Evolutionary conservation across 2,888 invertebrate species (phyloP).

Genomic region (Parthenolecanium corni): DNA sequence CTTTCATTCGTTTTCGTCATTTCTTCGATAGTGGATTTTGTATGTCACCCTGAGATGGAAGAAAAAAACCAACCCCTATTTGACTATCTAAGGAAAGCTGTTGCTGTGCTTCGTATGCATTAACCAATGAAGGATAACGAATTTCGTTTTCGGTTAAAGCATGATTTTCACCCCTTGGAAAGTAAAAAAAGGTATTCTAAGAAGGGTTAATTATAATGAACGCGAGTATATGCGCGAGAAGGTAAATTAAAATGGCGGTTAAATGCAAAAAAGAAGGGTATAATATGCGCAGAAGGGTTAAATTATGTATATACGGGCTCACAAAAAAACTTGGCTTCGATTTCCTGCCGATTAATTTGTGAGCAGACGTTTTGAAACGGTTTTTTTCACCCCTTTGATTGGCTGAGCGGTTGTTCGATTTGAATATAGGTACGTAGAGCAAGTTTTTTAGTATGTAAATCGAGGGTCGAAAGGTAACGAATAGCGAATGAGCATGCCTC

Average conservation of each 20-base stretch:
- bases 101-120: slow-evolving; percentile 10
- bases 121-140: slow-evolving; percentile 15
- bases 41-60: neutral
- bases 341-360: slow-evolving; percentile 17
- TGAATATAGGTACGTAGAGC: too few relatives aligned
- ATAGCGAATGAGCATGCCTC: too few relatives aligned
- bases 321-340: too few relatives aligned
- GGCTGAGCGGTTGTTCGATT: neutral
- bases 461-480: too few relatives aligned
- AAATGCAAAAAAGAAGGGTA: neutral
- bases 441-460: too few relatives aligned
- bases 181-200: neutral
- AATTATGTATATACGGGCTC: neutral
- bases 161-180: too few relatives aligned
- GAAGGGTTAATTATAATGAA: too few relatives aligned
- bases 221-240: neutral
- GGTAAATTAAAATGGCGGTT: slow-evolving; percentile 27
- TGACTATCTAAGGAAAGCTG: neutral
- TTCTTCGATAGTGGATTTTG: neutral
- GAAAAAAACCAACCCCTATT: neutral
- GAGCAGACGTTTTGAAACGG: neutral
- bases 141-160: neutral
- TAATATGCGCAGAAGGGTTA: neutral
- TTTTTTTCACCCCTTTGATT: slow-evolving; percentile 1
- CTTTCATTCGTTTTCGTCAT: neutral